Evolutionary conservation across 2,113 vertebrate genomes (phyloP), one percentile per base, ranked within the genome.

Genomic region (Chloropsis hardwickii): DNA sequence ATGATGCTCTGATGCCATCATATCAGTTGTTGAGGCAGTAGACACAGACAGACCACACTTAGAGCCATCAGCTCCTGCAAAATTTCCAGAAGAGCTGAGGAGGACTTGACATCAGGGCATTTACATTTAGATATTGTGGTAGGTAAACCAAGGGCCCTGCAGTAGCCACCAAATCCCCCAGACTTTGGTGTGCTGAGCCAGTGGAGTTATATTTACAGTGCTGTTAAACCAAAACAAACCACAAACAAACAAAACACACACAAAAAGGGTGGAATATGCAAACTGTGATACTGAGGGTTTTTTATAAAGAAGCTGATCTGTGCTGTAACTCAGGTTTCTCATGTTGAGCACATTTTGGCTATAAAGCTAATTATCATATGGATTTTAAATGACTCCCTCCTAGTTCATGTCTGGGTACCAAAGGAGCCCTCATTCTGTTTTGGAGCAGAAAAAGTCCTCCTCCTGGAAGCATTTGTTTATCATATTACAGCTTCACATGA

Each of bases 381-480:
- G 96, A 85, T 97, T 97, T 98, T 95, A 97, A 97, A 96, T 72
- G 15, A 77, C 94, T 98, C 82, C 79, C 86, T 95, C 53, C 93
- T 97, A 97, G 93, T 97, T 97, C 90, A 93, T 60, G 79, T 94
- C 91, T 95, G 94, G 86, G 95, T 97, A 96, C 95, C 94, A 91
- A 70, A 90, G 67, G 56, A 91, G 92, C 86, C 95, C 92, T 50
- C 29, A 40, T 96, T 96, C 98, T 98, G 96, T 96, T 98, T 98
- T 98, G 97, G 97, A 98, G 97, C 95, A 5, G 97, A 97, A 98
- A 97, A 98, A 97, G 98, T 97, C 97, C 97, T 98, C 97, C 98
- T 98, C 98, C 97, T 98, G 97, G 98, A 99, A 98, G 98, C 98
- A 97, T 98, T 98, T 99, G 98, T 99, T 99, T 98, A 99, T 99